These are phyloP conservation scores for Sipha flava DNA, from an alignment of 1,140 invertebrate species.

Conservation along the genomic window DNA sequence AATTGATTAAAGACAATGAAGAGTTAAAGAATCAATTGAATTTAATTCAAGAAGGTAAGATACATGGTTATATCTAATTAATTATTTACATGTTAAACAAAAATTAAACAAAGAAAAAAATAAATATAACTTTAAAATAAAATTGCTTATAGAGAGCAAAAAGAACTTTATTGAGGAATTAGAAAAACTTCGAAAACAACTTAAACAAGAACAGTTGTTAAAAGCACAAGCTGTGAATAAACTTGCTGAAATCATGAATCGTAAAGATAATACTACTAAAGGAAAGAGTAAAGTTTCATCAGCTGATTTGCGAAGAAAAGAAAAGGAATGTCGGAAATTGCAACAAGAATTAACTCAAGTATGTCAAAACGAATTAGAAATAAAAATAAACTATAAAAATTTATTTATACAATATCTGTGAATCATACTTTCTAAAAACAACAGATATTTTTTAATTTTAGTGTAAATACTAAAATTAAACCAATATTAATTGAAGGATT, in stretches of 20 bases:
- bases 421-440: too few relatives aligned
- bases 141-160: background rate
- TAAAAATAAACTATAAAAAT: too few relatives aligned
- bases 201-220: constrained; percentile 79
- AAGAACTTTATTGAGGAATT: constrained; percentile 65
- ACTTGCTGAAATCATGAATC: constrained; percentile 91
- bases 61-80: background rate
- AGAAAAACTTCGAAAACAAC: constrained; percentile 72
- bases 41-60: constrained; percentile 48
- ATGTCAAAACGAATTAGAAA: too few relatives aligned
- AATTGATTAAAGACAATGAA: constrained; percentile 59
- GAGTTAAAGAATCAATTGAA: constrained; percentile 54
- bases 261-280: constrained; percentile 63
- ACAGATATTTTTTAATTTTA: too few relatives aligned
- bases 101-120: background rate
- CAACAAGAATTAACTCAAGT: constrained; percentile 89
- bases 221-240: constrained; percentile 94
- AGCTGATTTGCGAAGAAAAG: constrained; percentile 75
- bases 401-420: too few relatives aligned
- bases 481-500: too few relatives aligned
- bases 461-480: too few relatives aligned
- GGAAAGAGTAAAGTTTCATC: constrained; percentile 66
- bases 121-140: background rate
- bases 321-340: constrained; percentile 88
- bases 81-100: background rate